Conservation (phyloP, 2,797 vertebrate genomes). For the Synaphobranchus kaupii region DNA sequence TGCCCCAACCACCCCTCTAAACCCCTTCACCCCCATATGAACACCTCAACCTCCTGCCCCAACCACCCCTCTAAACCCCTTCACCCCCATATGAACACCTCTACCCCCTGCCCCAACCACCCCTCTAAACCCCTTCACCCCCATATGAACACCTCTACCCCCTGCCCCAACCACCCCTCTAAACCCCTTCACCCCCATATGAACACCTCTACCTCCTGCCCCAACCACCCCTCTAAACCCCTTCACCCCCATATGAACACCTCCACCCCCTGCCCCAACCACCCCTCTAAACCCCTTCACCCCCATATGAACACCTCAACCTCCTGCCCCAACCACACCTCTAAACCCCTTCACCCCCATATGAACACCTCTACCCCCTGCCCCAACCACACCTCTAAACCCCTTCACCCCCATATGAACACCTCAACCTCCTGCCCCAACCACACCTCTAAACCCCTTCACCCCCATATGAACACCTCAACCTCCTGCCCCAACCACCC, state of each 20-base stretch:
- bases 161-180: neutral
- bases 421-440: neutral
- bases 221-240: neutral
- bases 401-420: neutral
- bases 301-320: neutral
- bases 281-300: neutral
- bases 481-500: no score
- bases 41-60: neutral
- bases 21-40: neutral
- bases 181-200: neutral
- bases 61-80: neutral
- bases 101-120: no score
- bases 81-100: no score
- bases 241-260: no score
- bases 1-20: neutral
- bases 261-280: neutral
- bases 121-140: no score
- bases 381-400: neutral
- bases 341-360: no score
- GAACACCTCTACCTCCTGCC: neutral
- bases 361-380: neutral
- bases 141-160: neutral
- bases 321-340: neutral
- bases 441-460: neutral
- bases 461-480: no score